Percentiles rank a stretch among this genome's conserved stretches.
phyloP scores from a whole-genome alignment of 2,888 invertebrate genomes.

The Yponomeuta sedellus region DNA sequence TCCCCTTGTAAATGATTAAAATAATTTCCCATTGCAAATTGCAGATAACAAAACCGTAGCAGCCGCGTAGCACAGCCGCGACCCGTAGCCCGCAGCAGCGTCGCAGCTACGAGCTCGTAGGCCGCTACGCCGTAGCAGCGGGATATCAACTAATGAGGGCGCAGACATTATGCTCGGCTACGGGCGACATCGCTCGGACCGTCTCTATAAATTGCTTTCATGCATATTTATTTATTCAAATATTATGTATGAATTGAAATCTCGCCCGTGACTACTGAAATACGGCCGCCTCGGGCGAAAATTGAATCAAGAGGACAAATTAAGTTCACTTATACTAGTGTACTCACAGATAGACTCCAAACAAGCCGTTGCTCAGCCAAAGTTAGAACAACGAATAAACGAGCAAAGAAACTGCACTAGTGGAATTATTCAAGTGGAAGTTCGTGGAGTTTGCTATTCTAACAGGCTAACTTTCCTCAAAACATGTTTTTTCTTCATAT shows the following conservation, averaged over 20 bases:
- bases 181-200: conserved; percentile 36
- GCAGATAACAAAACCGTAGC: not conserved
- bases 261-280: conserved; percentile 66
- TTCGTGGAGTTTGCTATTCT: conserved; percentile 34
- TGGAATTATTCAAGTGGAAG: conserved; percentile 39
- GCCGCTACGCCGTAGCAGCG: conserved; percentile 42
- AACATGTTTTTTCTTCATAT: conserved; percentile 37
- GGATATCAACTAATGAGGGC: conserved; percentile 57
- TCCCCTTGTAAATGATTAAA: too few relatives aligned
- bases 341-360: conserved; percentile 17
- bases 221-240: conserved; percentile 78
- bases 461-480: conserved; percentile 32
- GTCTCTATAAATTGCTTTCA: conserved; percentile 73
- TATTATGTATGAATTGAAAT: conserved; percentile 73
- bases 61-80: conserved; percentile 8
- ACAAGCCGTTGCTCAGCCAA: not conserved
- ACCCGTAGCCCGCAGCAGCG: conserved; percentile 40
- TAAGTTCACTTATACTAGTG: conserved; percentile 45
- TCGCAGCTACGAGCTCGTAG: conserved; percentile 30
- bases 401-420: conserved; percentile 27
- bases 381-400: not conserved
- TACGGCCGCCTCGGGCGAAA: conserved; percentile 56
- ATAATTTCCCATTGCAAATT: not conserved
- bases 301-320: conserved; percentile 66
- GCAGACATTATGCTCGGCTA: conserved; percentile 56